Evolutionary conservation across 2,888 invertebrate genomes (phyloP), one percentile per base, ranked within the genome.

Genomic region (Scrobipalpa atriplicella): DNA sequence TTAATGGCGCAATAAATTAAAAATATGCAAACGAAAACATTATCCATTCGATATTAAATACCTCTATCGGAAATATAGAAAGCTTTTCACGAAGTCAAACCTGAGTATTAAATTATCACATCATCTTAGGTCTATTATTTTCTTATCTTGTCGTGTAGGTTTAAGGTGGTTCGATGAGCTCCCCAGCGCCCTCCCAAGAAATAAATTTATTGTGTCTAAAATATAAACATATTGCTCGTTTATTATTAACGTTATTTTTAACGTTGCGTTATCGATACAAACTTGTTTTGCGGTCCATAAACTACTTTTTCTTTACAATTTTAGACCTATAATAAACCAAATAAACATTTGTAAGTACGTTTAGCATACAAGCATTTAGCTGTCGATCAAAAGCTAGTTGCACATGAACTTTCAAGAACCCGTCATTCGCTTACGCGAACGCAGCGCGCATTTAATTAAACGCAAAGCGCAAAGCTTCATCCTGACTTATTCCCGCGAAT

Each of bases 361-460:
- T 36, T 29, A 38, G 58, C 58, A n/a, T 38, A n/a, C 29, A 72
- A 65, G 72, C 36, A 67, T 67, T 68, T 77, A 75, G 72, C 77
- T 78, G 77, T 73, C 74, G 76, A 79, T 80, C 72, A 72, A 74
- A 74, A 75, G 75, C 72, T 73, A 9, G 54, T 54, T 29, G 36
- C 16, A 74, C 67, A 52, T 67, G 68, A 72, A 72, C 74, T 77
- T 73, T 73, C 74, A 73, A 72, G 76, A 78, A 78, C 75, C 71
- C 77, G 72, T 66, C 68, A 65, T 71, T 71, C 51, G 60, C 74
- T 70, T 77, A 74, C 73, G 75, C 72, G 72, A 67, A 71, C 75
- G 74, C 74, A 72, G 19, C 51, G 60, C 66, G 62, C 61, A 66
- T 62, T 39, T 66, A 66, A 66, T 66, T 66, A 66, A 62, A 62